Conservation (phyloP, 2,888 invertebrate genomes). For the Chrysolina americana region DNA sequence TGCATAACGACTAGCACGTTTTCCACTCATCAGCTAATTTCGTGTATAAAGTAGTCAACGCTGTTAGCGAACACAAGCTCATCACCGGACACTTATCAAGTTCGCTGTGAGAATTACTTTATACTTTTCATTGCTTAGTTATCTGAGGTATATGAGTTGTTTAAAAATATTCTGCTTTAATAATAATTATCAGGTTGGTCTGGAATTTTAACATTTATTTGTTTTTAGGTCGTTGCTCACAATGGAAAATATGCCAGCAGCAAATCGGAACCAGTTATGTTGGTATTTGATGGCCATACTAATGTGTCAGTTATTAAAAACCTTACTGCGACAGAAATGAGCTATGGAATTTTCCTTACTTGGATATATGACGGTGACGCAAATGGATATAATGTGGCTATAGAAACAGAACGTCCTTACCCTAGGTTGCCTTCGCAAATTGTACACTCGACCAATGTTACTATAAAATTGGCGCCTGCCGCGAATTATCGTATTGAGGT, state of each 20-base stretch:
- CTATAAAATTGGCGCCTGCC: slow-evolving; percentile 67
- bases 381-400: slow-evolving; percentile 60
- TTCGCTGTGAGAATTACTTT: too few relatives aligned
- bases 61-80: too few relatives aligned
- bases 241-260: slow-evolving; percentile 76
- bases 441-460: slow-evolving; percentile 65
- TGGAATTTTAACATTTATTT: background rate
- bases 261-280: slow-evolving; percentile 73
- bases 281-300: slow-evolving; percentile 78
- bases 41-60: too few relatives aligned
- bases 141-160: too few relatives aligned
- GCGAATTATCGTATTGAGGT: slow-evolving; percentile 74
- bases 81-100: too few relatives aligned
- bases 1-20: too few relatives aligned
- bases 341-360: slow-evolving; percentile 72
- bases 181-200: too few relatives aligned
- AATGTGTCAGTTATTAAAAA: slow-evolving; percentile 76
- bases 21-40: too few relatives aligned
- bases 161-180: too few relatives aligned
- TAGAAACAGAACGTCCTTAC: slow-evolving; percentile 73
- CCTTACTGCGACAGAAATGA: slow-evolving; percentile 70
- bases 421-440: slow-evolving; percentile 70
- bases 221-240: slow-evolving; percentile 75
- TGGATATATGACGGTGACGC: slow-evolving; percentile 72
- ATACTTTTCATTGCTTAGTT: too few relatives aligned